Conservation (phyloP, 2,113 vertebrate species). For the Melanostigma gelatinosum region DNA sequence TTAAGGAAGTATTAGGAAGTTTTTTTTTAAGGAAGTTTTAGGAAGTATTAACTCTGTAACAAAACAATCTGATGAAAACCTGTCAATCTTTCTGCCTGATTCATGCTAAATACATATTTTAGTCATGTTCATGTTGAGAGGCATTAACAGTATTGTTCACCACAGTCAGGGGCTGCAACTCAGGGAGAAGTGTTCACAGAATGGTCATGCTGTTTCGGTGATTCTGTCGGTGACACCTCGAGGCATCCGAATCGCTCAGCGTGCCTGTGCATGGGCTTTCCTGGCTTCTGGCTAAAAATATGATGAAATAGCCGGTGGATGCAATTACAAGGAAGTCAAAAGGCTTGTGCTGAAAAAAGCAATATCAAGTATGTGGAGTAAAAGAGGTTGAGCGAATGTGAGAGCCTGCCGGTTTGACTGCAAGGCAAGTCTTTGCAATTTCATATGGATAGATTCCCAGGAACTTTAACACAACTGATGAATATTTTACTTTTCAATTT, state of each 20-base stretch:
- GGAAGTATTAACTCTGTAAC: conserved; percentile 61
- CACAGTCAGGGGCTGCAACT: neutral
- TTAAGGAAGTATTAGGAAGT: too few species aligned
- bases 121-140: conserved; percentile 23
- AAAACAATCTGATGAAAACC: conserved; percentile 63
- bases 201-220: neutral
- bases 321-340: conserved; percentile 29
- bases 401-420: conserved; percentile 3
- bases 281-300: conserved; percentile 21
- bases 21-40: too few species aligned
- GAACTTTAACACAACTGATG: conserved; percentile 15
- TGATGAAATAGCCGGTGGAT: conserved; percentile 36
- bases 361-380: conserved; percentile 15
- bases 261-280: conserved; percentile 18
- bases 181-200: neutral
- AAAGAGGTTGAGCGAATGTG: conserved; percentile 6
- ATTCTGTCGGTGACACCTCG: neutral
- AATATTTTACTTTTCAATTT: conserved; percentile 20
- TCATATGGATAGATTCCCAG: conserved; percentile 16
- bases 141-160: conserved; percentile 10
- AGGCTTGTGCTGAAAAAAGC: conserved; percentile 24
- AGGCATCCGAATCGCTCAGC: conserved; percentile 14
- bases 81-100: conserved; percentile 63
- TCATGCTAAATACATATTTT: conserved; percentile 39
- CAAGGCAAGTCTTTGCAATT: conserved; percentile 23